phyloP scores from a whole-genome alignment of 2,113 vertebrate genomes.

The Theristicus caerulescens region DNA sequence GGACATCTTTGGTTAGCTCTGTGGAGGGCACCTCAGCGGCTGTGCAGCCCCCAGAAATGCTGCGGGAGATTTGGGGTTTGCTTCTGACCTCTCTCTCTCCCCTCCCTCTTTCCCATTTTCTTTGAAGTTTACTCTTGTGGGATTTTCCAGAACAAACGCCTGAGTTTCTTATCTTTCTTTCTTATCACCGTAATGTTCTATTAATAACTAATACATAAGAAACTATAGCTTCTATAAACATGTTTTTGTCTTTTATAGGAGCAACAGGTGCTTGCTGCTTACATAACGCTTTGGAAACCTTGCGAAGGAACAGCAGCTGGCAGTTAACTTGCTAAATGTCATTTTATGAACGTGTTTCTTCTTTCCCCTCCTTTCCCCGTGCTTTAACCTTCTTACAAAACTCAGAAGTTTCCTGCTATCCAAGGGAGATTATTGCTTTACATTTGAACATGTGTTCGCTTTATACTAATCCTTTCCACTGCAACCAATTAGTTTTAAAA shows the following conservation, averaged over 20 bases:
- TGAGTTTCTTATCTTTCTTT: background rate
- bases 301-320: background rate
- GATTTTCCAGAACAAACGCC: background rate
- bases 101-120: background rate
- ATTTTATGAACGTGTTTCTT: background rate
- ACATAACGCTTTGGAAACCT: background rate
- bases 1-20: background rate
- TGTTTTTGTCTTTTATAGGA: background rate
- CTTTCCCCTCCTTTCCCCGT: accelerated
- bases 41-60: background rate
- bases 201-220: background rate
- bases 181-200: background rate
- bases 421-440: background rate
- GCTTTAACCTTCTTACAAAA: background rate
- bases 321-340: background rate
- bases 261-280: slow-evolving; percentile 3
- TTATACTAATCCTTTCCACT: background rate
- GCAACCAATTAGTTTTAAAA: background rate
- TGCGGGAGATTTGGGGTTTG: background rate
- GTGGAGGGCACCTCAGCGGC: background rate
- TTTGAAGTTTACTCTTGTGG: background rate
- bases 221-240: background rate
- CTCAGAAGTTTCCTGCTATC: background rate
- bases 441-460: background rate
- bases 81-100: background rate